Conservation (phyloP, 2,797 vertebrate genomes). For the Labeo calbasu region DNA sequence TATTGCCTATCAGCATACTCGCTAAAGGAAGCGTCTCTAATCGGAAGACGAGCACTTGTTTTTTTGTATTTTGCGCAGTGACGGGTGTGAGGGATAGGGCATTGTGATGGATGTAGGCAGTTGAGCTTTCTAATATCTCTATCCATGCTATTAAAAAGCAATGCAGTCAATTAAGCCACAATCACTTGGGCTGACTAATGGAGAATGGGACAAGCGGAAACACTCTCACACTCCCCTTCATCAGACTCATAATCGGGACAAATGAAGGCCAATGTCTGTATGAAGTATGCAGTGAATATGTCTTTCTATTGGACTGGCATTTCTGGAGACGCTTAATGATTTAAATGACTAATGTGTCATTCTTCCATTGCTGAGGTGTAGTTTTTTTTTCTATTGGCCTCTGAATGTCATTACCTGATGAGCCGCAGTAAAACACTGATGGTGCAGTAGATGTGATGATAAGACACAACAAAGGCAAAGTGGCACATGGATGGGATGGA, state of each 20-base stretch:
- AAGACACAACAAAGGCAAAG: slow-evolving; percentile 25
- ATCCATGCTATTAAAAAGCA: slow-evolving; percentile 75
- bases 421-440: slow-evolving; percentile 26
- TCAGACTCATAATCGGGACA: slow-evolving; percentile 69
- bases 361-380: slow-evolving; percentile 51
- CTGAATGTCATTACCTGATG: slow-evolving; percentile 18
- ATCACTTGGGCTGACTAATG: slow-evolving; percentile 68
- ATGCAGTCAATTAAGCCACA: slow-evolving; percentile 75
- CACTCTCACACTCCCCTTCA: slow-evolving; percentile 67
- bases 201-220: slow-evolving; percentile 70
- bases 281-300: slow-evolving; percentile 46
- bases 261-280: slow-evolving; percentile 73
- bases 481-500: background rate
- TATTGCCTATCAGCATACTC: slow-evolving; percentile 71
- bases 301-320: slow-evolving; percentile 29
- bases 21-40: slow-evolving; percentile 67
- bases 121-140: slow-evolving; percentile 67
- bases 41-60: slow-evolving; percentile 61
- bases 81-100: slow-evolving; percentile 57
- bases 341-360: slow-evolving; percentile 63
- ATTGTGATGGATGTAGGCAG: slow-evolving; percentile 65
- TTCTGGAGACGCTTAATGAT: slow-evolving; percentile 56
- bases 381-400: slow-evolving; percentile 26
- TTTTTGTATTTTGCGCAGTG: slow-evolving; percentile 62
- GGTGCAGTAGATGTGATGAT: slow-evolving; percentile 39